phyloP scores from a whole-genome alignment of 2,113 vertebrate genomes.

The Turnix velox region DNA sequence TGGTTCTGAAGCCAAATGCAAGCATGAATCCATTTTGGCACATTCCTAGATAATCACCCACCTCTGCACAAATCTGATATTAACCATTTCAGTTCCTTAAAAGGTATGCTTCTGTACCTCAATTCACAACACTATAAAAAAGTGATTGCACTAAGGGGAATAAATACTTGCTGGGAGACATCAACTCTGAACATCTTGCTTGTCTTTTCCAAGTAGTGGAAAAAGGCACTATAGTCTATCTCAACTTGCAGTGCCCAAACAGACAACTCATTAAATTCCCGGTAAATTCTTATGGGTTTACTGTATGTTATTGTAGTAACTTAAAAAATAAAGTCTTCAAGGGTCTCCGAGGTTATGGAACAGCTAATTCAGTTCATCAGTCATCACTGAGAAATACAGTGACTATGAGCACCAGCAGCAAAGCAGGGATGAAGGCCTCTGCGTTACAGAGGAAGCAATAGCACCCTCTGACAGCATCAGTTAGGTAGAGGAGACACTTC shows the following conservation, averaged over 20 bases:
- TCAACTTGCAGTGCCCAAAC: neutral
- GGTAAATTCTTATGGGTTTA: neutral
- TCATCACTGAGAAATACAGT: neutral
- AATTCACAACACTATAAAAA: neutral
- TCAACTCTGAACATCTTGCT: neutral
- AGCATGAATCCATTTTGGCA: neutral
- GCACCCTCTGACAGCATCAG: neutral
- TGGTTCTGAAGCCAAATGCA: neutral
- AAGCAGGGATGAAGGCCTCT: neutral
- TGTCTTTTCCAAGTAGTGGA: neutral
- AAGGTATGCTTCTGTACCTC: neutral
- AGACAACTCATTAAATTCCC: neutral
- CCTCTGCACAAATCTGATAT: neutral
- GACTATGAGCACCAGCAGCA: neutral
- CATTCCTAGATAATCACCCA: neutral
- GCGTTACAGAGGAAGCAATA: neutral
- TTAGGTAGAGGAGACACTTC: neutral
- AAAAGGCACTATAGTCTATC: neutral
- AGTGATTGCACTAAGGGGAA: neutral
- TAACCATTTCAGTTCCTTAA: neutral
- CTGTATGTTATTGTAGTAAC: neutral
- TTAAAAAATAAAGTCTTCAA: neutral
- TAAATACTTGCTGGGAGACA: neutral
- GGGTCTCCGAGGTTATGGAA: neutral
- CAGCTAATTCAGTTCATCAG: neutral